These are phyloP conservation scores for Tadarida brasiliensis DNA, from an alignment of 2,797 vertebrate species.

Conservation along the genomic window DNA sequence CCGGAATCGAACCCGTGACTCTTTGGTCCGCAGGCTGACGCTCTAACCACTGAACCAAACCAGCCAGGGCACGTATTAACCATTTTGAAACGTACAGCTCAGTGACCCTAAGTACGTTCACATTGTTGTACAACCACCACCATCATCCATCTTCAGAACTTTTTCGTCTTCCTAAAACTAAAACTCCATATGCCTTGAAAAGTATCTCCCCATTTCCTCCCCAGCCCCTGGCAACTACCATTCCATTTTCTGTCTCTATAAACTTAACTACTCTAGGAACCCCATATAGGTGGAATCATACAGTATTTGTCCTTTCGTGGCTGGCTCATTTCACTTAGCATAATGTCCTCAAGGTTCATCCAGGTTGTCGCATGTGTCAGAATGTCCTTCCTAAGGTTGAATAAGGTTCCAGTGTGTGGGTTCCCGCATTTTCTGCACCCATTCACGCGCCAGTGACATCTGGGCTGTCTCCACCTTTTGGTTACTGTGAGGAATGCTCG, in stretches of 20 bases:
- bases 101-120: neutral
- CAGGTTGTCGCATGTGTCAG: too few relatives aligned
- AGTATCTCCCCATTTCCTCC: too few relatives aligned
- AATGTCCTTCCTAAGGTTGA: neutral
- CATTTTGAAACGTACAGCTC: neutral
- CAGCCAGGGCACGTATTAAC: neutral
- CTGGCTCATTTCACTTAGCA: neutral
- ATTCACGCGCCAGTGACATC: accelerated
- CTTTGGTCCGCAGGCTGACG: too few relatives aligned
- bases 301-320: too few relatives aligned
- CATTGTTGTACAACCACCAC: accelerated
- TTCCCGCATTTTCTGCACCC: too few relatives aligned
- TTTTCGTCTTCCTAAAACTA: neutral
- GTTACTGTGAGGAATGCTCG: neutral
- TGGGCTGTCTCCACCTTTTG: neutral
- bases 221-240: neutral
- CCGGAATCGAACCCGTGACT: too few relatives aligned
- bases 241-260: neutral
- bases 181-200: neutral
- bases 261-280: neutral
- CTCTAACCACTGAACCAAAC: too few relatives aligned
- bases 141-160: neutral
- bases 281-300: neutral
- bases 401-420: accelerated
- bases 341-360: neutral